phyloP scores from a whole-genome alignment of 2,888 invertebrate genomes.

The Diaprepes abbreviatus region DNA sequence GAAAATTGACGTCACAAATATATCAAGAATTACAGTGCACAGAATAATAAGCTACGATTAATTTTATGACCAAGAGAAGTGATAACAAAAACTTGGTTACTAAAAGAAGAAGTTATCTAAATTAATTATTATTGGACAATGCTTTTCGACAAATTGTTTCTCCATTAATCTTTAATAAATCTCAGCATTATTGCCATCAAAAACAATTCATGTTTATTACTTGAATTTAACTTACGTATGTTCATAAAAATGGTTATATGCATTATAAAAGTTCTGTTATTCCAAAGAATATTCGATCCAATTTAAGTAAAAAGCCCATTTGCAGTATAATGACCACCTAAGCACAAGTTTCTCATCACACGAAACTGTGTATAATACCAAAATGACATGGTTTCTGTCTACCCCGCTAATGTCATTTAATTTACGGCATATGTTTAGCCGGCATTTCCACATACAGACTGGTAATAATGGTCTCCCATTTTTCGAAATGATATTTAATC shows the following conservation, averaged over 20 bases:
- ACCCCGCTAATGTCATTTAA: conserved; percentile 63
- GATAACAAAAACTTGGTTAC: too few relatives aligned
- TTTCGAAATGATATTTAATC: conserved; percentile 52
- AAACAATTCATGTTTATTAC: too few relatives aligned
- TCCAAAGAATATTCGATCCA: conserved; percentile 12
- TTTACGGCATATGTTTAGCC: conserved; percentile 63
- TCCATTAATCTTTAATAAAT: too few relatives aligned
- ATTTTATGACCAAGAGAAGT: too few relatives aligned
- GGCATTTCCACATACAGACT: conserved; percentile 42
- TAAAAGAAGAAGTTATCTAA: too few relatives aligned
- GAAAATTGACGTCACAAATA: too few relatives aligned
- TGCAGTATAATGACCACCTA: conserved; percentile 29
- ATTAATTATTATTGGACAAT: too few relatives aligned
- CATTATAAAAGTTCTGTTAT: conserved; percentile 2
- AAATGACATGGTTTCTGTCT: conserved; percentile 60
- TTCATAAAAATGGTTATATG: not conserved
- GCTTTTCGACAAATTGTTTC: too few relatives aligned
- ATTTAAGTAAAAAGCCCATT: conserved; percentile 27
- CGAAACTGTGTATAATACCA: conserved; percentile 50
- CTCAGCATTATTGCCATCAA: too few relatives aligned
- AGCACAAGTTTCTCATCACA: conserved; percentile 39
- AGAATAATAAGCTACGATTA: too few relatives aligned
- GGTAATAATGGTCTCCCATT: conserved; percentile 42
- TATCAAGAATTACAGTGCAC: too few relatives aligned
- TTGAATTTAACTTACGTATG: too few relatives aligned